phyloP scores from a whole-genome alignment of 2,113 vertebrate species.

The Taxidea taxus region DNA sequence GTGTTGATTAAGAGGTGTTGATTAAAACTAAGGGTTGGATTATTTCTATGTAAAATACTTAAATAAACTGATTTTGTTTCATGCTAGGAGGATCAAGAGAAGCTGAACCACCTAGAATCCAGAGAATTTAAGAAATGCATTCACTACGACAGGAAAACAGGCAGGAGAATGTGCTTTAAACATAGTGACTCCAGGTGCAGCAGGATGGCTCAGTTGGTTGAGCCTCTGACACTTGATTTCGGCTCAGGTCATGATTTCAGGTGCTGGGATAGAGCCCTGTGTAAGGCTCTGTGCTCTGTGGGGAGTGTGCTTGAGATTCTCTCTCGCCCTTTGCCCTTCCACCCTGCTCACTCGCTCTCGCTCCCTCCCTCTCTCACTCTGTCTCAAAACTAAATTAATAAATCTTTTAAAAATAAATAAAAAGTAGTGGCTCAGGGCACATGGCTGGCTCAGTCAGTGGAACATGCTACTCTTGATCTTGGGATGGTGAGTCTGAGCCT shows the following conservation, averaged over 20 bases:
- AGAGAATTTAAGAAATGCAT: neutral
- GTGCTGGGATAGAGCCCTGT: neutral
- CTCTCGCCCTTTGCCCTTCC: neutral
- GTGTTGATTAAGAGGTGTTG: neutral
- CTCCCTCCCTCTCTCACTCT: too few species aligned
- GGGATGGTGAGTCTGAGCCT: neutral
- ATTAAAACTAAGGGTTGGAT: neutral
- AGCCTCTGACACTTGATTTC: neutral
- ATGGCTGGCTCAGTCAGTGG: neutral
- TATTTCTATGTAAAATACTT: neutral
- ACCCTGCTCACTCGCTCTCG: accelerated
- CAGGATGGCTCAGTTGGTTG: neutral
- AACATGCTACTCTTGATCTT: neutral
- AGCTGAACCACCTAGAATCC: neutral
- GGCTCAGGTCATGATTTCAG: neutral
- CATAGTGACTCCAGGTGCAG: neutral
- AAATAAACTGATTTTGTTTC: neutral
- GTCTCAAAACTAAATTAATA: neutral
- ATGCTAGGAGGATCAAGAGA: neutral
- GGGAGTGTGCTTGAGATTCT: neutral
- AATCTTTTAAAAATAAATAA: neutral
- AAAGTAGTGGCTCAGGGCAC: neutral
- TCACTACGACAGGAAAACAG: neutral
- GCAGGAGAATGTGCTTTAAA: neutral
- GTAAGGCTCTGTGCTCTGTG: neutral